Evolutionary conservation across 1,140 invertebrate species (phyloP).

Genomic region (Bacillus rossius): DNA sequence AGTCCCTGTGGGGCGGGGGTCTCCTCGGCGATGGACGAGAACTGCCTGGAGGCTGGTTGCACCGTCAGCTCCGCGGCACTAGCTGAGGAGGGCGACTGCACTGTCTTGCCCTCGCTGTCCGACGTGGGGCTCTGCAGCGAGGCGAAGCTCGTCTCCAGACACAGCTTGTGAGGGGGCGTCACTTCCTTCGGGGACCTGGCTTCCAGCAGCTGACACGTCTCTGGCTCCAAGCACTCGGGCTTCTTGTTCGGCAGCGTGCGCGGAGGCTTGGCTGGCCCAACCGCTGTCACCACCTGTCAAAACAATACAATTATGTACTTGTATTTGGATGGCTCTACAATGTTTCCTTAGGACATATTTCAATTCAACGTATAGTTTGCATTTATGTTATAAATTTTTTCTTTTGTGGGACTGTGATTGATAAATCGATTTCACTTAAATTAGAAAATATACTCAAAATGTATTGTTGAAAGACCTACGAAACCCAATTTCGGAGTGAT

Average conservation of each 20-base stretch:
- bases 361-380: too few species aligned
- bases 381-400: too few species aligned
- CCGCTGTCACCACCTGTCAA: constrained; percentile 67
- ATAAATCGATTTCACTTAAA: too few species aligned
- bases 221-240: not conserved
- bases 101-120: constrained; percentile 27
- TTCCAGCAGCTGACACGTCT: not conserved
- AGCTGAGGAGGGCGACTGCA: constrained; percentile 7
- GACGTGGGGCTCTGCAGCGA: constrained; percentile 51
- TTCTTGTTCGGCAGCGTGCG: constrained; percentile 37
- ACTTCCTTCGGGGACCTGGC: constrained; percentile 38
- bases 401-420: too few species aligned
- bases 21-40: not conserved
- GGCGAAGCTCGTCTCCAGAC: constrained; percentile 71
- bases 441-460: too few species aligned
- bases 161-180: constrained; percentile 52
- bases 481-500: too few species aligned
- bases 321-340: too few species aligned
- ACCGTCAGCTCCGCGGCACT: not conserved
- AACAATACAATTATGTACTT: constrained; percentile 17
- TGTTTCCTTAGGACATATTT: too few species aligned
- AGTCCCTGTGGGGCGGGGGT: constrained; percentile 58
- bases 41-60: not conserved
- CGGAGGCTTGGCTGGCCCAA: constrained; percentile 65
- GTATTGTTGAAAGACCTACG: too few species aligned